Evolutionary conservation across 2,888 invertebrate genomes (phyloP).

Genomic region (Protula sp.): DNA sequence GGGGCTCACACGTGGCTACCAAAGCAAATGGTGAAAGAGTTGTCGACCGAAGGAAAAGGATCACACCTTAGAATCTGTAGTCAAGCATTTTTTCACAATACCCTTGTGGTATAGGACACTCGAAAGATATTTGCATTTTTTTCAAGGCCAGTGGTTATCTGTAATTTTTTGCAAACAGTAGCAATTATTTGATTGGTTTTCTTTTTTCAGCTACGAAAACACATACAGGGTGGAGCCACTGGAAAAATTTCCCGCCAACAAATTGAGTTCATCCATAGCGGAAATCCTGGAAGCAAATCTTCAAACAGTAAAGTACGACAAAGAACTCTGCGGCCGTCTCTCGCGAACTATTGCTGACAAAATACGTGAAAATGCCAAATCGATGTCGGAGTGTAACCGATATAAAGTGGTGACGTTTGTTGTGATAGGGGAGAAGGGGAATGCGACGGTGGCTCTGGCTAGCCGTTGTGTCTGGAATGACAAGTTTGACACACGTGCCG

Average conservation of each 20-base stretch:
- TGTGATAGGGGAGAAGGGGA: conserved; percentile 31
- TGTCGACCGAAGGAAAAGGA: too few species aligned
- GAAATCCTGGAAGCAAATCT: conserved; percentile 28
- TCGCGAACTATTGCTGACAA: conserved; percentile 30
- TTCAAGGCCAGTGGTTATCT: too few species aligned
- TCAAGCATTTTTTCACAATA: too few species aligned
- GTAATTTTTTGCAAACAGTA: too few species aligned
- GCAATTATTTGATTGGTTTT: too few species aligned
- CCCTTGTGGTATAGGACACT: too few species aligned
- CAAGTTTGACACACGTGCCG: conserved; percentile 35
- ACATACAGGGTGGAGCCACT: conserved; percentile 36
- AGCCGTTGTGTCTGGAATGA: conserved; percentile 43
- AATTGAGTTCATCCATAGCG: conserved; percentile 26
- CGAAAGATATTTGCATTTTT: too few species aligned
- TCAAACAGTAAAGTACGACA: conserved; percentile 28
- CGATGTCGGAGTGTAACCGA: conserved; percentile 27
- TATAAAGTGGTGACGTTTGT: conserved; percentile 38
- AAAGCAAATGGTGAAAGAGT: too few species aligned
- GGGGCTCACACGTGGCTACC: too few species aligned
- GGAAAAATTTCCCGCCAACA: conserved; percentile 19
- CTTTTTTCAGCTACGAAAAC: conserved; percentile 31
- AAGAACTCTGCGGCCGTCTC: conserved; percentile 27
- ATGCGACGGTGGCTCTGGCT: conserved; percentile 22
- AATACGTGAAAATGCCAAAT: conserved; percentile 36
- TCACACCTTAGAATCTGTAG: too few species aligned